These are phyloP conservation scores for Meriones unguiculatus DNA, from an alignment of 2,113 vertebrate genomes.

Conservation along the genomic window DNA sequence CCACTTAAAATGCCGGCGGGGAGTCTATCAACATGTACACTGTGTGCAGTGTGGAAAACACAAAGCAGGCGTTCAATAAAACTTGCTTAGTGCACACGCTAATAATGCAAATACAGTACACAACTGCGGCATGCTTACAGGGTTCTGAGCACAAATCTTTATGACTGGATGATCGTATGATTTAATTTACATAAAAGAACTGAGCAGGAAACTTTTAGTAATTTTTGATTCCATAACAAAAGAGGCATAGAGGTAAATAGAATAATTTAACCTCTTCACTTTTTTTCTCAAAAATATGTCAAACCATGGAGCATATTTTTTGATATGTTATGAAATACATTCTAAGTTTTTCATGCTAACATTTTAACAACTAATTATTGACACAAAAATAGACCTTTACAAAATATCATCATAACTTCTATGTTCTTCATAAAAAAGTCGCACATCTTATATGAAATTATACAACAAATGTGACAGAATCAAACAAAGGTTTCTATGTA, in stretches of 20 bases:
- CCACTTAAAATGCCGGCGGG: neutral
- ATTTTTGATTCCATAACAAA: neutral
- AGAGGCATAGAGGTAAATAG: neutral
- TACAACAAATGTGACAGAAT: neutral
- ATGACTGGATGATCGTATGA: neutral
- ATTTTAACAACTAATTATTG: neutral
- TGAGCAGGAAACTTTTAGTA: neutral
- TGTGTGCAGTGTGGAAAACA: neutral
- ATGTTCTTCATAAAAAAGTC: slow-evolving; percentile 3
- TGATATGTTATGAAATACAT: slow-evolving; percentile 6
- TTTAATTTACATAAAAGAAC: neutral
- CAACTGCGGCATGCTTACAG: neutral
- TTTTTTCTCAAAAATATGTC: neutral
- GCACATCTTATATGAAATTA: neutral
- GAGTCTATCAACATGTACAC: neutral
- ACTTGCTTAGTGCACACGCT: neutral
- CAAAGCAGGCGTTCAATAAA: neutral
- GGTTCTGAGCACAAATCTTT: neutral
- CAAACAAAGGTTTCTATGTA: neutral
- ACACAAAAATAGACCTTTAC: neutral
- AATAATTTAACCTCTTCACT: neutral
- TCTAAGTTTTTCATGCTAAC: slow-evolving; percentile 1
- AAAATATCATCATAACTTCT: neutral
- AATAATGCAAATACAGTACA: neutral
- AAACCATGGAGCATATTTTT: neutral